These are phyloP conservation scores for Cynopterus sphinx DNA, from an alignment of 2,797 vertebrate species.

Conservation along the genomic window DNA sequence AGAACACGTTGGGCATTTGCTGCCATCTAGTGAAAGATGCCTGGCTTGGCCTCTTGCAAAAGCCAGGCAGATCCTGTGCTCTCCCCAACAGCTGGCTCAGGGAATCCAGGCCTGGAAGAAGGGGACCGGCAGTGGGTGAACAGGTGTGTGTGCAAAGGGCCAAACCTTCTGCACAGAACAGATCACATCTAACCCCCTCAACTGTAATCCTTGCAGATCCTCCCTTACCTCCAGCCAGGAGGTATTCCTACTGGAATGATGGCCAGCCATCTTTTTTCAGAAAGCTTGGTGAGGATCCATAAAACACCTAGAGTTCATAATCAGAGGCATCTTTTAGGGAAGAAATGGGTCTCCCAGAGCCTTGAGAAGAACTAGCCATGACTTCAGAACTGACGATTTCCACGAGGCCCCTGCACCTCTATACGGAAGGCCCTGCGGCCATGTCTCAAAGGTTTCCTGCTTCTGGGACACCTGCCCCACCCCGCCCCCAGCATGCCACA, in stretches of 20 bases:
- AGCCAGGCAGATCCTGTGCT: not conserved
- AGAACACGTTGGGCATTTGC: constrained; percentile 22
- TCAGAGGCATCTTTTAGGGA: not conserved
- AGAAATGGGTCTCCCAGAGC: not conserved
- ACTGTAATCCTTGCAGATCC: no score
- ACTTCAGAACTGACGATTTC: not conserved
- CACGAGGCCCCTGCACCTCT: not conserved
- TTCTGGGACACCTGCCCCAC: not conserved
- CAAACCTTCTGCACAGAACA: not conserved
- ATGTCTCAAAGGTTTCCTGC: not conserved
- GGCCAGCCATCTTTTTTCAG: not conserved
- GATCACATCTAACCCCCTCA: not conserved
- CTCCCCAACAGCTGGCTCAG: not conserved
- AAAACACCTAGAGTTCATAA: not conserved
- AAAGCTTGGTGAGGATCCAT: not conserved
- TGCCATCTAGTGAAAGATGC: constrained; percentile 71
- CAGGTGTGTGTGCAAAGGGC: no score
- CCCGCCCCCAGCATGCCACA: not conserved
- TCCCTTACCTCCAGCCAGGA: not conserved
- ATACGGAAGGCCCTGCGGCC: fast-evolving
- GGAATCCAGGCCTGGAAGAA: not conserved
- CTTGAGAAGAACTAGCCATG: not conserved
- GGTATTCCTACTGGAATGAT: not conserved
- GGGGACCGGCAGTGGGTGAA: no score
- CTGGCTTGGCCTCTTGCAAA: not conserved